phyloP scores from a whole-genome alignment of 2,888 invertebrate species.

The Perdita meconis region DNA sequence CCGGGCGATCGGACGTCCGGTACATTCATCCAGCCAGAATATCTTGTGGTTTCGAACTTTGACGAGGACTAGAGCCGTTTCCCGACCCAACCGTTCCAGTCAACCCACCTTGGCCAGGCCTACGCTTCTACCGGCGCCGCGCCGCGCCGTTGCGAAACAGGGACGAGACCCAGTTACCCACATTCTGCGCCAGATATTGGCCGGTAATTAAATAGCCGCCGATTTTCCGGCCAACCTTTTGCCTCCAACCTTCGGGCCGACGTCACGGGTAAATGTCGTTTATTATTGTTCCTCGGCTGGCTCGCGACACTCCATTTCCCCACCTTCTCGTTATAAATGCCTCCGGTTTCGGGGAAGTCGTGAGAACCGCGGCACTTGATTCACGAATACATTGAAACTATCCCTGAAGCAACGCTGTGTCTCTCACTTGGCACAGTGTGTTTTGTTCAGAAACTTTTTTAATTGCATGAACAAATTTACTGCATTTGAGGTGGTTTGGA shows the following conservation, averaged over 20 bases:
- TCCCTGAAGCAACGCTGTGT: no score
- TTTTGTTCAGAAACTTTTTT: no score
- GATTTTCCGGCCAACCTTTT: conserved; percentile 53
- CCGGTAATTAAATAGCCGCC: conserved; percentile 68
- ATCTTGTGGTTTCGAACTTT: conserved; percentile 61
- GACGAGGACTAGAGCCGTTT: conserved; percentile 69
- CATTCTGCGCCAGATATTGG: conserved; percentile 70
- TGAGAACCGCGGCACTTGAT: no score
- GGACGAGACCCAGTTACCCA: conserved; percentile 77
- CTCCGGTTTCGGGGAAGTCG: neutral
- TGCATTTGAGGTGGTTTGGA: no score
- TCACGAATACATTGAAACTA: no score
- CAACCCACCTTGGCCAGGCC: conserved; percentile 65
- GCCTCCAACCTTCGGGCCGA: conserved; percentile 21
- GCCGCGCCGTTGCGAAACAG: conserved; percentile 69
- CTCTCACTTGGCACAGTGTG: no score
- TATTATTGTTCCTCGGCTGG: conserved; percentile 29
- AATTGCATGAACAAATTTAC: no score
- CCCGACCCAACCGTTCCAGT: conserved; percentile 70
- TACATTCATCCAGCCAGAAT: conserved; percentile 19
- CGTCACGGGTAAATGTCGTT: conserved; percentile 39
- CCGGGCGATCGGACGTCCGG: conserved; percentile 39
- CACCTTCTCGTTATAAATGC: neutral
- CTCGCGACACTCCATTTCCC: neutral
- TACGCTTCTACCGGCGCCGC: conserved; percentile 69